These are phyloP conservation scores for Parotocinclus haroldoi DNA, from an alignment of 2,797 vertebrate species.

Conservation along the genomic window DNA sequence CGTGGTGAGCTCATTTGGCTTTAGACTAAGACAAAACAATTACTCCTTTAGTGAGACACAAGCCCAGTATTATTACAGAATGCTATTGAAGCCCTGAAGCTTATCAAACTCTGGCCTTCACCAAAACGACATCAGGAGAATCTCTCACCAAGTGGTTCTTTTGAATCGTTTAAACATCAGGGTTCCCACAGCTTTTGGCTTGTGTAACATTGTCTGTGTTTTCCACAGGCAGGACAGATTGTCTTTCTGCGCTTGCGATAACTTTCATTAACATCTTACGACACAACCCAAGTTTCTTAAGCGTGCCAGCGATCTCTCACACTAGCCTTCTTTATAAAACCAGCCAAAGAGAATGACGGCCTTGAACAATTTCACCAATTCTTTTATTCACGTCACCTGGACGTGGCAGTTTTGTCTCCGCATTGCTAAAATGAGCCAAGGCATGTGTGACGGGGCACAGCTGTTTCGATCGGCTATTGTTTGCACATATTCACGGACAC, in stretches of 20 bases:
- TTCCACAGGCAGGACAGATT: too few relatives aligned
- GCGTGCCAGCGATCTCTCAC: neutral
- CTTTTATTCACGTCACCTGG: slow-evolving; percentile 8
- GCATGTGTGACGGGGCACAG: slow-evolving; percentile 17
- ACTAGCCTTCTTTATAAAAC: too few relatives aligned
- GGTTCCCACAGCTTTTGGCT: slow-evolving; percentile 10
- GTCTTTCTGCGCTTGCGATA: too few relatives aligned
- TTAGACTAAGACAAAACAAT: slow-evolving; percentile 30
- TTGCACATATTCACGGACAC: neutral
- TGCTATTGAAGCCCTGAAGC: neutral
- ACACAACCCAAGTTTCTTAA: too few relatives aligned
- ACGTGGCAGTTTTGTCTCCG: neutral
- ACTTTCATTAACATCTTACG: too few relatives aligned
- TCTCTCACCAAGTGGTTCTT: neutral
- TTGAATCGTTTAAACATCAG: slow-evolving; percentile 2
- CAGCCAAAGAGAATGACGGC: too few relatives aligned
- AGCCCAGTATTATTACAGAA: slow-evolving; percentile 9
- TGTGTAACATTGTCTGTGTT: neutral
- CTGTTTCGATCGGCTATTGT: neutral
- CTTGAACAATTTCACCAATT: neutral
- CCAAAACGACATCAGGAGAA: slow-evolving; percentile 5
- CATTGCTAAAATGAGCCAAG: slow-evolving; percentile 13
- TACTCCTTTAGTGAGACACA: slow-evolving; percentile 13
- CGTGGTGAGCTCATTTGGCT: slow-evolving; percentile 39
- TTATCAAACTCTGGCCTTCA: neutral